These are phyloP conservation scores for Diabrotica undecimpunctata DNA, from an alignment of 1,140 invertebrate species.

Conservation along the genomic window DNA sequence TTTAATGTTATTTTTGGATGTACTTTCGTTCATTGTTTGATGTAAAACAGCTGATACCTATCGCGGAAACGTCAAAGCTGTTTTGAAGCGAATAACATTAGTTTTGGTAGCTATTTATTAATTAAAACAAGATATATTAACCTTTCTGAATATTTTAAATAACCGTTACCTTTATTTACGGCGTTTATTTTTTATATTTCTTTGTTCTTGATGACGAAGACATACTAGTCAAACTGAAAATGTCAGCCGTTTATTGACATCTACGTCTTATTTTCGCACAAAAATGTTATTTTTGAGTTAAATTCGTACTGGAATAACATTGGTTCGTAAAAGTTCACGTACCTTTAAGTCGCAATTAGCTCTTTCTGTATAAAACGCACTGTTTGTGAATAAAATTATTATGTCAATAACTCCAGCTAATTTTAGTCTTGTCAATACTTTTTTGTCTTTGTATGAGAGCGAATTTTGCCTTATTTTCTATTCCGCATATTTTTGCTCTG, in stretches of 20 bases:
- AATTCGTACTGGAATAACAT: no score
- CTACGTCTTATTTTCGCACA: slow-evolving; percentile 27
- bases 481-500: no score
- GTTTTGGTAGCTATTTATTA: not conserved
- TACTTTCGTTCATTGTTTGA: slow-evolving; percentile 30
- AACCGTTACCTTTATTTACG: not conserved
- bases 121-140: not conserved
- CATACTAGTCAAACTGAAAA: slow-evolving; percentile 32
- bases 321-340: no score
- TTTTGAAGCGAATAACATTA: slow-evolving; percentile 8
- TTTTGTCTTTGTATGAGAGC: no score
- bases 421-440: no score
- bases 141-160: not conserved
- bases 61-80: slow-evolving; percentile 8
- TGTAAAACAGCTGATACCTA: slow-evolving; percentile 40
- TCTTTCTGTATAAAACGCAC: no score
- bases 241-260: slow-evolving; percentile 32
- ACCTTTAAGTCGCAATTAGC: no score
- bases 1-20: not conserved
- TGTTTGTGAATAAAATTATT: no score
- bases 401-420: no score
- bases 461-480: no score
- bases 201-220: slow-evolving; percentile 16
- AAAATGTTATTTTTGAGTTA: not conserved
- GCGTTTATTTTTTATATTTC: slow-evolving; percentile 15